Evolutionary conservation across 2,797 vertebrate species (phyloP).

Genomic region (Alosa sapidissima): DNA sequence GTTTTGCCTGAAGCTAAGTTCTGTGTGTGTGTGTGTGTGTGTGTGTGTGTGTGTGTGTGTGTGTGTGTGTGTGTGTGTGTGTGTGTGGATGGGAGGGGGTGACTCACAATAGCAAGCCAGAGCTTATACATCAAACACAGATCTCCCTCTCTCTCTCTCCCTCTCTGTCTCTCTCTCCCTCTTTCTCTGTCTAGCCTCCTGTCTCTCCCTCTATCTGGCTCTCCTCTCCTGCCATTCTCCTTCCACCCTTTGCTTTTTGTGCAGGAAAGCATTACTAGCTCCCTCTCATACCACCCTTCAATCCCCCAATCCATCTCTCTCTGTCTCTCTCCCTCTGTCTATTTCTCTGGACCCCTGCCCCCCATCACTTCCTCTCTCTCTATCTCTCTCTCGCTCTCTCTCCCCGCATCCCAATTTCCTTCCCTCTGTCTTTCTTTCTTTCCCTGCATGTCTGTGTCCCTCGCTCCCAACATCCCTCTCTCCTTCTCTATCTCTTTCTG

Average conservation of each 20-base stretch:
- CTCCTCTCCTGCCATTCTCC: neutral
- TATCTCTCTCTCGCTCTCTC: slow-evolving; percentile 41
- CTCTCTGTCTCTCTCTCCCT: slow-evolving; percentile 61
- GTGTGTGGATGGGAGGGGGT: slow-evolving; percentile 60
- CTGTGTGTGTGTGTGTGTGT: slow-evolving; percentile 26
- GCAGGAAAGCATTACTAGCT: neutral
- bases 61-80: slow-evolving; percentile 31
- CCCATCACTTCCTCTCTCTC: neutral
- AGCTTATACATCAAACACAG: slow-evolving; percentile 85
- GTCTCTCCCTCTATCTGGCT: slow-evolving; percentile 21
- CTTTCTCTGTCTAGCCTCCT: slow-evolving; percentile 13
- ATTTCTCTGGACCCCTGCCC: slow-evolving; percentile 20
- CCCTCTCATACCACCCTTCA: neutral
- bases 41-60: slow-evolving; percentile 37
- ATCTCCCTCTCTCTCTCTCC: slow-evolving; percentile 65
- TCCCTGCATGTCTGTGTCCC: slow-evolving; percentile 24
- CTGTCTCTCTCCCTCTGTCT: slow-evolving; percentile 4
- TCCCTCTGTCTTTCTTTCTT: neutral
- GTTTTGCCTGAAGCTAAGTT: slow-evolving; percentile 84
- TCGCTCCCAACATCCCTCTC: slow-evolving; percentile 60
- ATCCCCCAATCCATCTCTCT: slow-evolving; percentile 23
- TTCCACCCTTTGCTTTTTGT: slow-evolving; percentile 1
- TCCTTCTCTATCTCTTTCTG: slow-evolving; percentile 68
- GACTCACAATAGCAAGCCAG: slow-evolving; percentile 83
- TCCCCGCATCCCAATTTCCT: slow-evolving; percentile 33